These are phyloP conservation scores for Epinephelus moara DNA, from an alignment of 2,113 vertebrate species.

Conservation along the genomic window DNA sequence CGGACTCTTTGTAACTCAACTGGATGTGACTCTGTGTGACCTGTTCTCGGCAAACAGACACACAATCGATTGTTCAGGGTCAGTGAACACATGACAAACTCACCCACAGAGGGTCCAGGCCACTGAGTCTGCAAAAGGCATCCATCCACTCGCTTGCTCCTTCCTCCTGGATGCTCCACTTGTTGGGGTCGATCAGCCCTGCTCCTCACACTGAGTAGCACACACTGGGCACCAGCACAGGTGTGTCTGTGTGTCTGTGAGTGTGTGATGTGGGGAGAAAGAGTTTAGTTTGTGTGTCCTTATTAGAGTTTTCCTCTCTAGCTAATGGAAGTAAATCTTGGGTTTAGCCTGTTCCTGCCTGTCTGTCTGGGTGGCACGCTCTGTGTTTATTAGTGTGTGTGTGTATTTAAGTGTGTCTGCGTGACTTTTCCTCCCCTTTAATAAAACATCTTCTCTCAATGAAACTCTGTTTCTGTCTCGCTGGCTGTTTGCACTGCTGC, in stretches of 20 bases:
- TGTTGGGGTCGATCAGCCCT: slow-evolving; percentile 58
- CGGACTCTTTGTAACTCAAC: neutral
- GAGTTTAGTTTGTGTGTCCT: slow-evolving; percentile 28
- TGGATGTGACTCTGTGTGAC: neutral
- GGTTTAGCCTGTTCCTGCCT: slow-evolving; percentile 35
- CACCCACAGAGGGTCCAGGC: slow-evolving; percentile 88
- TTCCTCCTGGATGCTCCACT: slow-evolving; percentile 70
- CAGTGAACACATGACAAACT: slow-evolving; percentile 73
- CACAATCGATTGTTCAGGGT: slow-evolving; percentile 11
- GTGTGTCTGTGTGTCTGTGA: slow-evolving; percentile 28
- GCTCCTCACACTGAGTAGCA: slow-evolving; percentile 53
- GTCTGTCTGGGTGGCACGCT: slow-evolving; percentile 50
- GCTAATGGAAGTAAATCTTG: slow-evolving; percentile 45
- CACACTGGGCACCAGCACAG: slow-evolving; percentile 42
- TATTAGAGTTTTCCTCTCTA: slow-evolving; percentile 44
- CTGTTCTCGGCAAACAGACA: neutral
- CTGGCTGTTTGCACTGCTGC: slow-evolving; percentile 72
- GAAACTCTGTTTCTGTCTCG: slow-evolving; percentile 67
- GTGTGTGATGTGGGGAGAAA: slow-evolving; percentile 4
- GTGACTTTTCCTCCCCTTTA: slow-evolving; percentile 68
- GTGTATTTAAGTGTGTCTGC: slow-evolving; percentile 40
- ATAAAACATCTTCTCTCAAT: slow-evolving; percentile 74
- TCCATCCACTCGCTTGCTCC: slow-evolving; percentile 84
- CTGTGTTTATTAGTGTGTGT: slow-evolving; percentile 56
- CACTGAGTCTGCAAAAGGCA: slow-evolving; percentile 86